Conservation (phyloP, 2,797 vertebrate species). For the Lagodon rhomboides region DNA sequence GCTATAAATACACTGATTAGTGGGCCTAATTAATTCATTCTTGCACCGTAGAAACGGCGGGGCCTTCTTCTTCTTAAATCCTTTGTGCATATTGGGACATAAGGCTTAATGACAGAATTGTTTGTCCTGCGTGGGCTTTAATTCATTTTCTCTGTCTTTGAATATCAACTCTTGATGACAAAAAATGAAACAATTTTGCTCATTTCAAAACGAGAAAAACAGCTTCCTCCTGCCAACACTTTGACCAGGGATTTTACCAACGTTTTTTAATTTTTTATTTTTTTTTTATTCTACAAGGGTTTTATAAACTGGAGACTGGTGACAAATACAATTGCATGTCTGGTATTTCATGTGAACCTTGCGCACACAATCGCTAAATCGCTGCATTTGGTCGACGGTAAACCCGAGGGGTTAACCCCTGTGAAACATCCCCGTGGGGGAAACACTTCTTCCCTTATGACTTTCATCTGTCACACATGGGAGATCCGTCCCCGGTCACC, state of each 20-base stretch:
- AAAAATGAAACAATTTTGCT: slow-evolving; percentile 18
- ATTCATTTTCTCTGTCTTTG: slow-evolving; percentile 38
- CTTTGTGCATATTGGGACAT: slow-evolving; percentile 30
- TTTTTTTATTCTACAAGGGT: neutral
- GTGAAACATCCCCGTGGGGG: slow-evolving; percentile 40
- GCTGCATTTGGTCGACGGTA: slow-evolving; percentile 30
- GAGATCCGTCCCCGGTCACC: slow-evolving; percentile 58
- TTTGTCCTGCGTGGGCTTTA: slow-evolving; percentile 33
- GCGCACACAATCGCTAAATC: slow-evolving; percentile 25
- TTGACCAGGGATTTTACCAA: slow-evolving; percentile 14
- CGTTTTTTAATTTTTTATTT: neutral
- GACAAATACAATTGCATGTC: slow-evolving; percentile 7
- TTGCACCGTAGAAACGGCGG: slow-evolving; percentile 28
- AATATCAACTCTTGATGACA: slow-evolving; percentile 21
- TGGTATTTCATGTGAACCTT: slow-evolving; percentile 28
- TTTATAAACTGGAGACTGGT: slow-evolving; percentile 1
- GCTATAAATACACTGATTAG: slow-evolving; percentile 51
- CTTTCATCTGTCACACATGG: slow-evolving; percentile 63
- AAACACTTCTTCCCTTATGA: slow-evolving; percentile 57
- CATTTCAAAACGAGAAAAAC: slow-evolving; percentile 13
- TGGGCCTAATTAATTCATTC: slow-evolving; percentile 30
- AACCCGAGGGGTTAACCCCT: slow-evolving; percentile 47
- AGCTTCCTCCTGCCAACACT: neutral
- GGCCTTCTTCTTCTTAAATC: slow-evolving; percentile 29
- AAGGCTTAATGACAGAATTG: slow-evolving; percentile 32